Percentiles rank a stretch among this genome's conserved stretches.
phyloP scores from a whole-genome alignment of 1,140 invertebrate species.

The Anoplophora glabripennis region DNA sequence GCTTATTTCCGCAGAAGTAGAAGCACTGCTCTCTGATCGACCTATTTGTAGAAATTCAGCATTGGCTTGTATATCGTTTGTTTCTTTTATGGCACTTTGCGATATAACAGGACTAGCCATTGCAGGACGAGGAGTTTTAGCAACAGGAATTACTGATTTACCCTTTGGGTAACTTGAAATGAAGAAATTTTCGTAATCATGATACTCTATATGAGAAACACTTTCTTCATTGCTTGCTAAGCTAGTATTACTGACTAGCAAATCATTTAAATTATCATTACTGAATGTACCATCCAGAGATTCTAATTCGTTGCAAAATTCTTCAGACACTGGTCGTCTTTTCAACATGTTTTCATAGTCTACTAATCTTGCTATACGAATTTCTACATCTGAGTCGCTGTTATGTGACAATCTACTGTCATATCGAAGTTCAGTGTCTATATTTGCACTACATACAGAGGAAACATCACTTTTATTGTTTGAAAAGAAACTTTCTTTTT shows the following conservation, averaged over 20 bases:
- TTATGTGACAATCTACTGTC: slow-evolving; percentile 35
- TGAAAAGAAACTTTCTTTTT: slow-evolving; percentile 20
- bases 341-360: slow-evolving; percentile 65
- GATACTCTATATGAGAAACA: slow-evolving; percentile 17
- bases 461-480: slow-evolving; percentile 1
- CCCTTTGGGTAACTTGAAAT: slow-evolving; percentile 11
- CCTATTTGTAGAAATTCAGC: slow-evolving; percentile 27
- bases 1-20: slow-evolving; percentile 37
- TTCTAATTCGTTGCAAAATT: slow-evolving; percentile 61
- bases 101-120: too few species aligned
- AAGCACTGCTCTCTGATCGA: slow-evolving; percentile 36
- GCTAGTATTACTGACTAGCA: slow-evolving; percentile 39
- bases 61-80: background rate
- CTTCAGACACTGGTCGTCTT: slow-evolving; percentile 68
- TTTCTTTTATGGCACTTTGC: too few species aligned
- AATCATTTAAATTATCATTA: slow-evolving; percentile 54
- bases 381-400: slow-evolving; percentile 38
- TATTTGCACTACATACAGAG: background rate
- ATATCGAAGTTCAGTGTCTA: slow-evolving; percentile 22
- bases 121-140: too few species aligned
- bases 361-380: slow-evolving; percentile 16
- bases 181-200: slow-evolving; percentile 44
- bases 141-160: too few species aligned
- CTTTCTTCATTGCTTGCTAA: slow-evolving; percentile 17
- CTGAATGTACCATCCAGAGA: slow-evolving; percentile 58